Percentiles rank a stretch among this genome's conserved stretches.
phyloP scores from a whole-genome alignment of 92 coral and sea anemone genomes.

The Actinernus sp. region DNA sequence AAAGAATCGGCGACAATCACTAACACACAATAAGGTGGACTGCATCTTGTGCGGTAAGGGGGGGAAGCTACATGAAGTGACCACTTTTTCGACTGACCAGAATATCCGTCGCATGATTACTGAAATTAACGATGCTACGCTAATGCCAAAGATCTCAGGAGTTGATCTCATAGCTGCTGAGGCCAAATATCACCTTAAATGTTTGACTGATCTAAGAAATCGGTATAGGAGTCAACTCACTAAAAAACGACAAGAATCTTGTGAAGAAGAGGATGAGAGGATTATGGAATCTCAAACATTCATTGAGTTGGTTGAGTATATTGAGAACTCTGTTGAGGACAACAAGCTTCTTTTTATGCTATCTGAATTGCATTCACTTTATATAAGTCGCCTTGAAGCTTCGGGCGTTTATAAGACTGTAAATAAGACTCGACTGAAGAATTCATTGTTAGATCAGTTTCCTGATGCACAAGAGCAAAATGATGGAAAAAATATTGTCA shows the following conservation, averaged over 20 bases:
- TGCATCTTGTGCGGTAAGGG: slow-evolving; percentile 63
- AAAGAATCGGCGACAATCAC: slow-evolving; percentile 36
- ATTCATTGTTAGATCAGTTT: slow-evolving; percentile 39
- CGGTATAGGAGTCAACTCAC: slow-evolving; percentile 52
- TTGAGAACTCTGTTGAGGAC: slow-evolving; percentile 38
- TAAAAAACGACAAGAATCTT: slow-evolving; percentile 42
- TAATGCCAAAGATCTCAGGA: slow-evolving; percentile 58
- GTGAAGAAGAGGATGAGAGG: slow-evolving; percentile 43
- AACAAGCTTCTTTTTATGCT: slow-evolving; percentile 37
- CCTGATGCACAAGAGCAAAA: slow-evolving; percentile 70
- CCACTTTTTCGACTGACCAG: slow-evolving; percentile 56
- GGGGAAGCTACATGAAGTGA: slow-evolving; percentile 57
- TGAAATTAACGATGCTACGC: slow-evolving; percentile 56
- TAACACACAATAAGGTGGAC: slow-evolving; percentile 19
- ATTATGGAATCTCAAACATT: slow-evolving; percentile 68
- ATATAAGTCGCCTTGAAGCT: slow-evolving; percentile 1
- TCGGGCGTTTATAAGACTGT: slow-evolving; percentile 1
- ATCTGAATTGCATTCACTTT: slow-evolving; percentile 51
- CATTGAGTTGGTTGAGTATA: slow-evolving; percentile 59
- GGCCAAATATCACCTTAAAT: slow-evolving; percentile 67
- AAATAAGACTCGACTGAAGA: slow-evolving; percentile 15
- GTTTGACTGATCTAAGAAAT: slow-evolving; percentile 69
- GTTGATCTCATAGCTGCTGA: slow-evolving; percentile 81
- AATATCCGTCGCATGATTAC: slow-evolving; percentile 65
- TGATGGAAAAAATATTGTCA: slow-evolving; percentile 51